phyloP scores from a whole-genome alignment of 1,140 invertebrate species.

The Drosophila kepulauana region DNA sequence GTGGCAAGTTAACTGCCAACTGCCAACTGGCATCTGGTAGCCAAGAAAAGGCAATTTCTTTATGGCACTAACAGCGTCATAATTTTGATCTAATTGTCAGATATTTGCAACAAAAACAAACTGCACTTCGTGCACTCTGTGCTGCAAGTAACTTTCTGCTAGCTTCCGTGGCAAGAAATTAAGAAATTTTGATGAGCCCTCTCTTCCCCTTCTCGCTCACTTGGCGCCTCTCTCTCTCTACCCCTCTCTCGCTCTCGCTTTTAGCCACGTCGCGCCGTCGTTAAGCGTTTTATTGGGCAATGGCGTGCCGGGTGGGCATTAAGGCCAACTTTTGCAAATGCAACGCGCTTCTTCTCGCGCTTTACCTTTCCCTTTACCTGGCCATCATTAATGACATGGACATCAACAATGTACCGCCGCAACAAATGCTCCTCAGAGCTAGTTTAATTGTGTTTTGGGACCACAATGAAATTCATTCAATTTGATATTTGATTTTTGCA shows the following conservation, averaged over 20 bases:
- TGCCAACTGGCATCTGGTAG: constrained; percentile 36
- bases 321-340: constrained; percentile 49
- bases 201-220: background rate
- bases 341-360: background rate
- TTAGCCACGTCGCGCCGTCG: constrained; percentile 2
- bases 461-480: background rate
- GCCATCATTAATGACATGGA: constrained; percentile 61
- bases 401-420: constrained; percentile 26
- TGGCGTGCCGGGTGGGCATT: constrained; percentile 72
- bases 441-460: background rate
- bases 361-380: constrained; percentile 11
- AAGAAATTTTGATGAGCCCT: constrained; percentile 72
- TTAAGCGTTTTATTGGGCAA: constrained; percentile 73
- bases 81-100: constrained; percentile 82
- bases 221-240: no score
- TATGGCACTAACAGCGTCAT: constrained; percentile 80
- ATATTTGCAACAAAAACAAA: constrained; percentile 61
- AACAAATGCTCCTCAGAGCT: background rate
- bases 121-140: constrained; percentile 44
- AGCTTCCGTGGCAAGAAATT: constrained; percentile 51
- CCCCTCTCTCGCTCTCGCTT: background rate
- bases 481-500: constrained; percentile 4
- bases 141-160: background rate
- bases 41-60: constrained; percentile 68
- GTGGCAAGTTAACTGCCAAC: constrained; percentile 13